phyloP scores from a whole-genome alignment of 2,797 vertebrate genomes.

The Acrossocheilus wenchowensis region DNA sequence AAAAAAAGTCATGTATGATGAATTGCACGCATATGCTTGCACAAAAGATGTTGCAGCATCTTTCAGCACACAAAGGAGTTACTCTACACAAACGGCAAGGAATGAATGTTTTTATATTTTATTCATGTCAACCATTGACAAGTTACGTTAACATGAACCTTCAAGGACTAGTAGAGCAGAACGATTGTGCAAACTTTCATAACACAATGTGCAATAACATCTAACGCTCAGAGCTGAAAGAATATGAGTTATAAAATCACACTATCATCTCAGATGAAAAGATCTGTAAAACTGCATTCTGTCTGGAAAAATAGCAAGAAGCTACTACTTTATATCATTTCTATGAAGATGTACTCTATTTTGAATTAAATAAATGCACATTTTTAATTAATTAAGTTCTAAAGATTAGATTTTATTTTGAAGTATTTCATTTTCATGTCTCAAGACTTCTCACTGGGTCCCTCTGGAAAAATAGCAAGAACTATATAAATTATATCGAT shows the following conservation, averaged over 20 bases:
- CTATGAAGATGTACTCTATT: too few species aligned
- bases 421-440: too few species aligned
- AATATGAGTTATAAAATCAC: background rate
- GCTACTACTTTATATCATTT: background rate
- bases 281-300: background rate
- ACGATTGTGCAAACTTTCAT: background rate
- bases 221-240: background rate
- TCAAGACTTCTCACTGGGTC: too few species aligned
- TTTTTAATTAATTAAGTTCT: background rate
- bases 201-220: background rate
- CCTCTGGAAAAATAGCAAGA: too few species aligned
- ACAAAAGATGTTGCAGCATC: background rate
- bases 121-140: slow-evolving; percentile 3
- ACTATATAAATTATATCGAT: background rate
- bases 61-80: background rate
- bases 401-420: background rate
- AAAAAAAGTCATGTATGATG: background rate
- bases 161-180: slow-evolving; percentile 19
- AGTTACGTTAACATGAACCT: slow-evolving; percentile 48
- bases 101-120: background rate
- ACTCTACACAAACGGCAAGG: slow-evolving; percentile 14
- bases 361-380: background rate
- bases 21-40: too few species aligned
- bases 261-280: background rate
- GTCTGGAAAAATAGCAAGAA: background rate